Base-by-base conservation (phyloP, 2,797 vertebrate species). In the Champsocephalus esox region DNA sequence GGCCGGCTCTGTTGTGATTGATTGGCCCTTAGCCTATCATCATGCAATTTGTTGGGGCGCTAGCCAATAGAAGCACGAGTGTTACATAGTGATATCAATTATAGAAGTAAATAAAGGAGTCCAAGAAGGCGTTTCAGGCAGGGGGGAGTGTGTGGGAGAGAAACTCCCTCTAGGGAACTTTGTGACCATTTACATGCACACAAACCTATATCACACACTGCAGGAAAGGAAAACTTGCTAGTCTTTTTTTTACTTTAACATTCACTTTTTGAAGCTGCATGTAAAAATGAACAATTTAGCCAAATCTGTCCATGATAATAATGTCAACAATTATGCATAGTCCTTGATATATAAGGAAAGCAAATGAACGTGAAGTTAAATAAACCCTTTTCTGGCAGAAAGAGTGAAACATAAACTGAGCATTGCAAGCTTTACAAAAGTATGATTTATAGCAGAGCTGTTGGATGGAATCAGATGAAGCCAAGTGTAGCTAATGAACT, bases 301-400 rank as follows among this genome's bases (percentile, higher is more conserved):
- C 21, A 17, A 54, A 28, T 57, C 11, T 12, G 5, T 32, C 19
- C 19, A 28, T 41, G 10, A 52, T 65, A 11, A 32, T 24, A 12
- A 59, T 41, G n/a, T 56, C 11, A 68, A 52, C n/a, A 21, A 19
- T 2, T 60, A 4, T 48, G 38, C 24, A 63, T 9, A 41, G 16
- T 38, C 24, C 12, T 12, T 16, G 11, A 44, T 44, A 32, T 46
- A 70, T 55, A 50, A 59, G 73, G 28, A n/a, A 43, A 58, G 46
- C 48, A 58, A 79, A 63, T 46, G 0, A 70, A 9, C 19, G 43
- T 32, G 45, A 12, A 51, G 34, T 34, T 62, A 16, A 65, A 59
- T 38, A 9, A 59, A 19, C 2, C 32, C 5, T 7, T 12, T 38
- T 65, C 11, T 52, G n/a, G 5, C 28, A 28, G 4, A 19, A 19